Percentiles rank a stretch among this genome's conserved stretches.
phyloP scores from a whole-genome alignment of 2,888 invertebrate genomes.

The Synanthedon andrenaeformis region DNA sequence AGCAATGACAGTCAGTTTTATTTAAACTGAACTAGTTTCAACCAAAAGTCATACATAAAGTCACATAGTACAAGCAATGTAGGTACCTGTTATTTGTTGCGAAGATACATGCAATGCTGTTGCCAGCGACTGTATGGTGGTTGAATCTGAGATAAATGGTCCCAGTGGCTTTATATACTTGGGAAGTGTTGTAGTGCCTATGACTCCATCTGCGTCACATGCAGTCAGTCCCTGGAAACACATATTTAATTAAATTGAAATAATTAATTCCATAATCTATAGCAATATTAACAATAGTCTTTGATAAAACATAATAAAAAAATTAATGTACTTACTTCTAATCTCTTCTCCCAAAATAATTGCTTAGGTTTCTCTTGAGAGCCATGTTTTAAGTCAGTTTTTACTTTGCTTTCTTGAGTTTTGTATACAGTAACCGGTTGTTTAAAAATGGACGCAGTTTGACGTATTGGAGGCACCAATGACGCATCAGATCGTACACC shows the following conservation, averaged over 20 bases:
- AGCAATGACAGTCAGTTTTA: no score
- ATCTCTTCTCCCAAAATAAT: conserved; percentile 85
- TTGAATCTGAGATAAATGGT: conserved; percentile 88
- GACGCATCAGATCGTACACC: conserved; percentile 89
- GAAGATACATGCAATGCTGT: conserved; percentile 93
- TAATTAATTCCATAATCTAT: not conserved
- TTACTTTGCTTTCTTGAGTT: conserved; percentile 91
- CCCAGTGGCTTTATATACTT: conserved; percentile 85
- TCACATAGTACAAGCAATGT: not conserved
- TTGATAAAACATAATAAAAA: no score
- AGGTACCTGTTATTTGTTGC: conserved; percentile 83
- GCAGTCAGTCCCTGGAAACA: conserved; percentile 80
- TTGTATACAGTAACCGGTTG: conserved; percentile 97
- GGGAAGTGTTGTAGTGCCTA: conserved; percentile 87
- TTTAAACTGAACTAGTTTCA: no score
- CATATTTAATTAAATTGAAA: not conserved
- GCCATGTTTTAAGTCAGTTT: conserved; percentile 90
- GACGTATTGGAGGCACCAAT: conserved; percentile 93
- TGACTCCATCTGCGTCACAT: conserved; percentile 87
- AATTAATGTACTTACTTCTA: conserved; percentile 46
- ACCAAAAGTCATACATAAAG: no score
- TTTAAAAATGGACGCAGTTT: conserved; percentile 98
- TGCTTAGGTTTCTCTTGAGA: conserved; percentile 94
- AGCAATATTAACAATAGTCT: no score
- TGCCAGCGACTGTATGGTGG: conserved; percentile 91